A percentile compares a stretch with the other conserved stretches of the same genome.
phyloP scores from a whole-genome alignment of 1,140 invertebrate genomes.

The Trissolcus basalis region DNA sequence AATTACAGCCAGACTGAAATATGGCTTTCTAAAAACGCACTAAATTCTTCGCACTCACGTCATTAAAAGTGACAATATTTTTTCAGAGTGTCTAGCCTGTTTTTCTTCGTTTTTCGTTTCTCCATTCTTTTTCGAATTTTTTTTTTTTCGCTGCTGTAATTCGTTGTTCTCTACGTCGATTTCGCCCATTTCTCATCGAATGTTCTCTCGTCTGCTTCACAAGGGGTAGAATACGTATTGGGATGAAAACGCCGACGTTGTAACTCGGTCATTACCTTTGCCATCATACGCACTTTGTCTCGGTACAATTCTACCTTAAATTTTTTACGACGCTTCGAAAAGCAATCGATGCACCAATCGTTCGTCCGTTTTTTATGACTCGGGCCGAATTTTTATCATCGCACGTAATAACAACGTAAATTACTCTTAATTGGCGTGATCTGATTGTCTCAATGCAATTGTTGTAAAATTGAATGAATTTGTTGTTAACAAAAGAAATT shows the following conservation, averaged over 20 bases:
- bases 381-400: constrained; percentile 9
- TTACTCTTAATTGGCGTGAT: too few relatives aligned
- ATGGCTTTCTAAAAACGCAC: constrained; percentile 48
- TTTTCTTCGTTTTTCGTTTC: constrained; percentile 2
- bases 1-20: constrained; percentile 32
- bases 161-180: constrained; percentile 23
- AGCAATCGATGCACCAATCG: constrained; percentile 33
- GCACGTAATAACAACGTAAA: constrained; percentile 10
- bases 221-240: constrained; percentile 20
- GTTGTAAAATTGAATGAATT: too few relatives aligned
- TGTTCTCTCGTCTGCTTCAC: constrained; percentile 30
- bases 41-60: constrained; percentile 44
- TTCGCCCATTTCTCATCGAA: constrained; percentile 46
- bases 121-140: constrained; percentile 7
- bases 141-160: constrained; percentile 2
- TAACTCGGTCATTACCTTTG: constrained; percentile 41
- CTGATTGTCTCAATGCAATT: too few relatives aligned
- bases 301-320: constrained; percentile 35
- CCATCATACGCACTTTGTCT: constrained; percentile 42
- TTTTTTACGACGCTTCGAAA: constrained; percentile 37
- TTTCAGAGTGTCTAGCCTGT: constrained; percentile 33
- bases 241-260: constrained; percentile 30
- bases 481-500: too few relatives aligned
- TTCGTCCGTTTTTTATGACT: constrained; percentile 17
- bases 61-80: constrained; percentile 58